Conservation (phyloP, 2,113 vertebrate genomes). For the Nanger granti region DNA sequence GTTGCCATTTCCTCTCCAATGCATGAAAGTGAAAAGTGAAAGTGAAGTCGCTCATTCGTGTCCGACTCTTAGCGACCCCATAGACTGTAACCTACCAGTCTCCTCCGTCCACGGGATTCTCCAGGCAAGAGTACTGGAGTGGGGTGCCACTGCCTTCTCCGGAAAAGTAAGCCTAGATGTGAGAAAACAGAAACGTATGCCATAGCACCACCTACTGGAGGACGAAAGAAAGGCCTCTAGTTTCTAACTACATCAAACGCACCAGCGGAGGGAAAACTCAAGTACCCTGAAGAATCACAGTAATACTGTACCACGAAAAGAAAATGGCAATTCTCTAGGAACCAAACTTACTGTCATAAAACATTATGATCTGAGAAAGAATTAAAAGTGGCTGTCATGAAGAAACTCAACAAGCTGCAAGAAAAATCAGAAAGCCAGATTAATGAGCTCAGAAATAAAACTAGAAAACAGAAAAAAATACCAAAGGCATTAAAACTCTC, state of each 20-base stretch:
- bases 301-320: background rate
- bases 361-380: background rate
- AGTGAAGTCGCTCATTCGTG: no score
- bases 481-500: background rate
- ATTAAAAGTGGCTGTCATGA: background rate
- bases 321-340: background rate
- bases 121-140: no score
- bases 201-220: background rate
- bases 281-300: background rate
- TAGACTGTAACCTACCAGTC: no score
- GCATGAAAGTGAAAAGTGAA: no score
- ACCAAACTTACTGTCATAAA: background rate
- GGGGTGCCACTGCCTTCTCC: no score
- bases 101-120: no score
- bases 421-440: background rate
- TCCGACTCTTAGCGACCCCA: no score
- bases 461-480: background rate
- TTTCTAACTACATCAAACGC: no score
- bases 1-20: no score
- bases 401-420: background rate
- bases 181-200: background rate
- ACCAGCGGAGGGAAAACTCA: no score
- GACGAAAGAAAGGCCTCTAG: background rate
- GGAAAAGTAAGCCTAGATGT: no score
- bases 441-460: background rate